Evolutionary conservation across 2,888 invertebrate genomes (phyloP), one percentile per base, ranked within the genome.

Genomic region (Andrena hattorfiana): DNA sequence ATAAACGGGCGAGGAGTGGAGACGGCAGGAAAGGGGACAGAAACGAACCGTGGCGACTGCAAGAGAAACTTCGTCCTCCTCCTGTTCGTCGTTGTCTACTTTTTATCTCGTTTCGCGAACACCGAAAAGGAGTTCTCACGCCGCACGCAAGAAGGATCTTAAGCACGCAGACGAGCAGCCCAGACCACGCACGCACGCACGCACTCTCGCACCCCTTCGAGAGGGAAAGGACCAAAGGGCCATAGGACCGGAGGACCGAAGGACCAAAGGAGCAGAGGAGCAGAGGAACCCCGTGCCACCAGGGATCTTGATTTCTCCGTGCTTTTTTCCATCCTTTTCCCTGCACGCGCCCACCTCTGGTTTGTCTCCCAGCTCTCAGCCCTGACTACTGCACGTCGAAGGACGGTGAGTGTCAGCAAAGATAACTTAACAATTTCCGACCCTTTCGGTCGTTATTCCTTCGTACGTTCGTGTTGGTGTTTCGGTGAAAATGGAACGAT

Each of bases 91-190:
- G 56, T 80, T 84, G 79, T 86, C 79, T 81, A 86, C 86, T 86
- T 88, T 88, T 88, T 88, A 84, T 54, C 64, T 78, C 78, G 80
- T 81, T 79, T 86, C 80, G 78, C 75, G 87, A 88, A 79, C 78
- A 80, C 73, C 83, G 82, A 85, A 85, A 83, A 81, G 84, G 85
- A 85, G 85, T 88, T 88, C 88, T 88, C 88, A 88, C 88, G 84
- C 85, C 85, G 77, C 88, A 88, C 85, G 88, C 88, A 84, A 88
- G 88, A 87, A 66, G 77, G 63, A 87, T 72, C 78, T 67, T 81
- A 75, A 76, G 77, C 85, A 85, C 77, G 84, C 81, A 82, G 72
- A 80, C 62, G 83, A 32, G 68, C 49, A 69, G 76, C 76, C 48
- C 72, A 75, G 72, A 32, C 71, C 72, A 85, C 70, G 71, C 63